A percentile compares a stretch with the other conserved stretches of the same genome.
These are phyloP conservation scores for Drosophila suzukii DNA, from an alignment of 1,140 invertebrate genomes.

Conservation along the genomic window DNA sequence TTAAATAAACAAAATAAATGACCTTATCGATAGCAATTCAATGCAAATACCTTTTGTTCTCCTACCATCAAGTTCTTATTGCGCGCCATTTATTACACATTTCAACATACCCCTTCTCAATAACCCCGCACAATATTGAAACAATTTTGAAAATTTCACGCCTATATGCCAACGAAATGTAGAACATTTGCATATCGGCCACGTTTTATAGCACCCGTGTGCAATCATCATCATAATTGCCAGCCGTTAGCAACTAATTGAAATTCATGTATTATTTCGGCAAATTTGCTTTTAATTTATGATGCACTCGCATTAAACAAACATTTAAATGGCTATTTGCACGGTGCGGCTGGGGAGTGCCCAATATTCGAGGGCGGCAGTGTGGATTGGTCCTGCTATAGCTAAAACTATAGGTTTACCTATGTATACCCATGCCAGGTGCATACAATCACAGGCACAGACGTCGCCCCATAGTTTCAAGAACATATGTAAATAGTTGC, in stretches of 20 bases:
- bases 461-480: slow-evolving; percentile 51
- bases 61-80: neutral
- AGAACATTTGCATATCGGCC: slow-evolving; percentile 30
- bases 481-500: slow-evolving; percentile 81
- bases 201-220: slow-evolving; percentile 29
- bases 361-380: slow-evolving; percentile 45
- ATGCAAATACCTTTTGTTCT: neutral
- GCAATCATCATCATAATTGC: slow-evolving; percentile 50
- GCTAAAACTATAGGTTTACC: neutral
- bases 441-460: slow-evolving; percentile 42
- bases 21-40: neutral
- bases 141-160: slow-evolving; percentile 15
- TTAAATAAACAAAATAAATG: neutral
- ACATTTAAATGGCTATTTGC: slow-evolving; percentile 29
- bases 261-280: slow-evolving; percentile 54
- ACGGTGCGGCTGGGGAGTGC: neutral
- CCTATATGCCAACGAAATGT: slow-evolving; percentile 18
- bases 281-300: slow-evolving; percentile 55
- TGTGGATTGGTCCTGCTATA: slow-evolving; percentile 26
- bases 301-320: slow-evolving; percentile 9
- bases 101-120: neutral
- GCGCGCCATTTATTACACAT: neutral
- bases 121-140: slow-evolving; percentile 12
- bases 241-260: slow-evolving; percentile 50
- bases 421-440: slow-evolving; percentile 29